These are phyloP conservation scores for Ochropleura plecta DNA, from an alignment of 2,888 invertebrate genomes.

Conservation along the genomic window DNA sequence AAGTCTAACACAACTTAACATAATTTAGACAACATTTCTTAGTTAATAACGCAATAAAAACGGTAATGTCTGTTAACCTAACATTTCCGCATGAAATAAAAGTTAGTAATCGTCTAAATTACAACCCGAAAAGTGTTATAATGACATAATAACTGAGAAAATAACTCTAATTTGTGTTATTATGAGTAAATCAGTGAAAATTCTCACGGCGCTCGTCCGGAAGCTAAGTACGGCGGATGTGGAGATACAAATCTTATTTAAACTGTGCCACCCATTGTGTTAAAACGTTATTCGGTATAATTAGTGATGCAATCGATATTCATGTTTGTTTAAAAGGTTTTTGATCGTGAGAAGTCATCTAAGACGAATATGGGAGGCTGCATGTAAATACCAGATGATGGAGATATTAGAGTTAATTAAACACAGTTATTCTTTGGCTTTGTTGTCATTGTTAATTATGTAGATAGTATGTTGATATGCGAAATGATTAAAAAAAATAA, in stretches of 20 bases:
- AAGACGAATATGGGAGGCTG: conserved; percentile 24
- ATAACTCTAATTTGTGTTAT: conserved; percentile 55
- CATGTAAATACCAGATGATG: conserved; percentile 18
- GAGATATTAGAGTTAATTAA: conserved; percentile 42
- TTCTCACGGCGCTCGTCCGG: conserved; percentile 65
- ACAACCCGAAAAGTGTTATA: conserved; percentile 58
- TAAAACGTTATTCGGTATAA: conserved; percentile 62
- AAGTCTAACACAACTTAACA: conserved; percentile 12
- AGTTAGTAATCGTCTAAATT: conserved; percentile 45
- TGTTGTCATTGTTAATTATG: conserved; percentile 18
- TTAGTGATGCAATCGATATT: conserved; percentile 71
- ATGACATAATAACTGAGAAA: conserved; percentile 64
- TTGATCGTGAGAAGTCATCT: conserved; percentile 64
- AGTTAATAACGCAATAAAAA: conserved; percentile 42
- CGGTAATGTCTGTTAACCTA: conserved; percentile 59
- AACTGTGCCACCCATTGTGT: conserved; percentile 65
- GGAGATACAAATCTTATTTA: conserved; percentile 64
- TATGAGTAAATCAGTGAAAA: conserved; percentile 53
- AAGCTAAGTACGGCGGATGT: conserved; percentile 59
- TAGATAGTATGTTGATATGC: neutral
- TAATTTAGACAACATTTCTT: conserved; percentile 22
- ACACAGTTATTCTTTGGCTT: conserved; percentile 17
- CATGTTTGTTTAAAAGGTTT: conserved; percentile 64
- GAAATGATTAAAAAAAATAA: neutral
- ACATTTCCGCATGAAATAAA: conserved; percentile 48